Percentiles rank a stretch among this genome's conserved stretches.
These are phyloP conservation scores for Proctacanthus coquilletti DNA, from an alignment of 1,140 invertebrate genomes.

Conservation along the genomic window DNA sequence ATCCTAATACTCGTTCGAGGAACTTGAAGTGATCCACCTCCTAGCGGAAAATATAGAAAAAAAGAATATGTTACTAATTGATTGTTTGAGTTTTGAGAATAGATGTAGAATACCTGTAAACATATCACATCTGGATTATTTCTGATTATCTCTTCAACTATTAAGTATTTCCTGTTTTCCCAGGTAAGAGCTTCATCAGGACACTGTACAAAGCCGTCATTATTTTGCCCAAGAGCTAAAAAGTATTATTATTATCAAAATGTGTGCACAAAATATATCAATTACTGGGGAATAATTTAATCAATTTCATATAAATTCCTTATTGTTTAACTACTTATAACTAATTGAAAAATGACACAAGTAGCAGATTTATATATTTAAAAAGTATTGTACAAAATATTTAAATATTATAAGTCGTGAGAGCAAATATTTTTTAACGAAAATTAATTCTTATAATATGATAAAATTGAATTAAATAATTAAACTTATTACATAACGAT, in stretches of 20 bases:
- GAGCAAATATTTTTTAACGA: neutral
- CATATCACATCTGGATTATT: constrained; percentile 58
- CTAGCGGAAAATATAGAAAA: constrained; percentile 32
- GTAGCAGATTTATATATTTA: too few relatives aligned
- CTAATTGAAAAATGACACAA: too few relatives aligned
- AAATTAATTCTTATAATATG: too few relatives aligned
- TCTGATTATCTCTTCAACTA: constrained; percentile 56
- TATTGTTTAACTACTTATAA: too few relatives aligned
- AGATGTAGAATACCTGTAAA: constrained; percentile 38
- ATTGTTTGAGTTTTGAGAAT: constrained; percentile 6
- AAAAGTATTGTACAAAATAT: too few relatives aligned
- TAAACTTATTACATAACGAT: too few relatives aligned
- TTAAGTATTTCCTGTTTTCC: constrained; percentile 45
- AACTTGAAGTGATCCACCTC: constrained; percentile 67
- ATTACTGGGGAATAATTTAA: too few relatives aligned
- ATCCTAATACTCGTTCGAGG: constrained; percentile 40
- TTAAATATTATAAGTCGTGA: too few relatives aligned
- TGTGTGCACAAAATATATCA: neutral
- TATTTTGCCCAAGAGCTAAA: constrained; percentile 51
- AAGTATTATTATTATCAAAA: constrained; percentile 7
- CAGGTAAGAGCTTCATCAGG: constrained; percentile 54
- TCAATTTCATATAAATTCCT: too few relatives aligned
- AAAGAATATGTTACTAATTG: constrained; percentile 9
- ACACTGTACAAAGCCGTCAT: constrained; percentile 59
- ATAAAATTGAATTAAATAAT: too few relatives aligned